Percentiles rank a stretch among this genome's conserved stretches.
phyloP scores from a whole-genome alignment of 2,797 vertebrate species.

The Neopelma chrysocephalum region DNA sequence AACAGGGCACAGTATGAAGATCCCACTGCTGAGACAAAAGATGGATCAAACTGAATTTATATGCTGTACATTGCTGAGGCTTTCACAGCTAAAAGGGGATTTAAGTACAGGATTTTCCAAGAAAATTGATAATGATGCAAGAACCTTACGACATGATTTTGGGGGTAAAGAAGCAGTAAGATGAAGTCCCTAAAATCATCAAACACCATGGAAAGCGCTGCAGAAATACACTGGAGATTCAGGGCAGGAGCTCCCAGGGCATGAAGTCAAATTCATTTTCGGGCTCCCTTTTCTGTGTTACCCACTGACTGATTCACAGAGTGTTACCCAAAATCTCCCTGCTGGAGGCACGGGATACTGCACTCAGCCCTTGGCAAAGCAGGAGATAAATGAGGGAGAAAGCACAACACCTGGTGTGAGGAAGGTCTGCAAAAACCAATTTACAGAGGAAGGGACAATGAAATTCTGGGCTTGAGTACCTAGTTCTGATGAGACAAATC shows the following conservation, averaged over 20 bases:
- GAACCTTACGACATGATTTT: background rate
- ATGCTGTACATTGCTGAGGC: background rate
- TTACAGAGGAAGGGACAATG: background rate
- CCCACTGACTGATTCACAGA: background rate
- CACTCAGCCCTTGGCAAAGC: background rate
- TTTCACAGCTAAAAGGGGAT: background rate
- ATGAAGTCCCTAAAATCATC: background rate
- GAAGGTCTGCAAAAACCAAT: background rate
- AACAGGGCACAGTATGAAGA: background rate
- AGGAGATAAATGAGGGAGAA: background rate
- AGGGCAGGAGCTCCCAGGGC: background rate
- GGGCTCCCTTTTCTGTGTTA: background rate
- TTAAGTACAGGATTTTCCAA: background rate
- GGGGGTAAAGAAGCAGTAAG: background rate
- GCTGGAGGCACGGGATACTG: background rate
- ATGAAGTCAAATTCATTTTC: background rate
- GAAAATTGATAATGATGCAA: background rate
- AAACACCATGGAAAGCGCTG: accelerated
- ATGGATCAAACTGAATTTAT: background rate
- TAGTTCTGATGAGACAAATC: background rate
- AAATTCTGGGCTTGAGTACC: background rate
- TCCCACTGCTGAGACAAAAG: background rate
- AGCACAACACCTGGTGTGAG: background rate
- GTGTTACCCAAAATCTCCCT: background rate
- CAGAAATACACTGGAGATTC: background rate